phyloP scores from a whole-genome alignment of 2,113 vertebrate species.

The Peromyscus polionotus region DNA sequence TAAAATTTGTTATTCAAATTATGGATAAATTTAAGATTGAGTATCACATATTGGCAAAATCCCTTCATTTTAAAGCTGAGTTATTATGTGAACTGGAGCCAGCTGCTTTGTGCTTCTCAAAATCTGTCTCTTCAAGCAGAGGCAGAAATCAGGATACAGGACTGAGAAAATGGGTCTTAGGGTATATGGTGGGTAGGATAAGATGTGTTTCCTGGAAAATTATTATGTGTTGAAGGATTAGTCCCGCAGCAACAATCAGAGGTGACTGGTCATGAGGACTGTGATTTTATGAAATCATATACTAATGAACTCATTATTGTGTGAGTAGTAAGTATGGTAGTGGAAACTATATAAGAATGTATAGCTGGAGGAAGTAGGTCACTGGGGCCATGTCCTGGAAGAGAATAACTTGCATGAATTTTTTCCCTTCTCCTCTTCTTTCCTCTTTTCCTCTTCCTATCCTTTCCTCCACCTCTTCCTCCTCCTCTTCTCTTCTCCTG shows the following conservation, averaged over 20 bases:
- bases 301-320: background rate
- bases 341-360: background rate
- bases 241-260: background rate
- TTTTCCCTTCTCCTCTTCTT: accelerated
- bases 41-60: too few relatives aligned
- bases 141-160: accelerated
- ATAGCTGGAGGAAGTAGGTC: background rate
- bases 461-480: too few relatives aligned
- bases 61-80: too few relatives aligned
- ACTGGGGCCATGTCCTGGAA: background rate
- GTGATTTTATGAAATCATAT: background rate
- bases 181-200: background rate
- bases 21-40: background rate
- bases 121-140: background rate
- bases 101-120: too few relatives aligned
- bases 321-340: background rate
- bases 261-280: background rate
- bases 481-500: too few relatives aligned
- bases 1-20: too few relatives aligned
- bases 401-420: background rate
- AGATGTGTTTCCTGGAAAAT: background rate
- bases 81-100: background rate
- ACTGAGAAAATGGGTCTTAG: too few relatives aligned
- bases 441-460: too few relatives aligned
- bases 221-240: background rate